These are phyloP conservation scores for Pomacea canaliculata DNA, from an alignment of 2,888 invertebrate genomes.

Conservation along the genomic window DNA sequence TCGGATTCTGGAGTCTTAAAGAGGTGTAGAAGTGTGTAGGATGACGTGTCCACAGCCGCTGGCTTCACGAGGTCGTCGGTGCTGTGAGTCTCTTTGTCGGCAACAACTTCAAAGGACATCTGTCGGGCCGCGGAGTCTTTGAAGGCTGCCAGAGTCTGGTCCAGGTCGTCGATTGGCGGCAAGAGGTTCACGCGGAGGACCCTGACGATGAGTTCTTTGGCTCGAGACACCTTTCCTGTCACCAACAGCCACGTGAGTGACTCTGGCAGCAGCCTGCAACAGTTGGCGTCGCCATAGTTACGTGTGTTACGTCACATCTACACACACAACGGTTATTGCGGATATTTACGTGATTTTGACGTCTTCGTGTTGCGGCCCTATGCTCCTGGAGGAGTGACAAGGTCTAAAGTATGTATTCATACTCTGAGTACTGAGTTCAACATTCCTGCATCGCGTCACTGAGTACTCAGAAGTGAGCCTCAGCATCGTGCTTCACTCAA, in stretches of 20 bases:
- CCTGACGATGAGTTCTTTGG: constrained; percentile 35
- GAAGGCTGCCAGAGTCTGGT: constrained; percentile 15
- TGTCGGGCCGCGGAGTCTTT: not conserved
- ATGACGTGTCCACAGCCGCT: not conserved
- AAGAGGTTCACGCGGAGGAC: constrained; percentile 46
- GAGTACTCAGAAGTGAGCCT: no score
- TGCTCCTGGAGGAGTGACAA: no score
- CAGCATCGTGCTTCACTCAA: no score
- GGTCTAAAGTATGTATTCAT: no score
- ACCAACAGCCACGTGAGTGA: constrained; percentile 56
- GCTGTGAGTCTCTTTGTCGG: not conserved
- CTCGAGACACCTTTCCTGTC: constrained; percentile 39
- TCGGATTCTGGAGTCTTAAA: constrained; percentile 26
- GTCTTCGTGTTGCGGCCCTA: no score
- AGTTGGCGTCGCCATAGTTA: not conserved
- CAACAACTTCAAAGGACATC: not conserved
- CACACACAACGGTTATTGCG: not conserved
- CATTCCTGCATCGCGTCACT: no score
- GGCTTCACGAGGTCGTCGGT: not conserved
- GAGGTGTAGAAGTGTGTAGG: constrained; percentile 25
- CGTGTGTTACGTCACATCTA: not conserved
- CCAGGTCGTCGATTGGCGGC: constrained; percentile 20
- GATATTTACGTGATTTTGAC: not conserved
- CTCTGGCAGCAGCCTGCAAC: constrained; percentile 54
- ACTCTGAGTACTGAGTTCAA: no score